Evolutionary conservation across 2,888 invertebrate species (phyloP).

Genomic region (Brenthis daphne): DNA sequence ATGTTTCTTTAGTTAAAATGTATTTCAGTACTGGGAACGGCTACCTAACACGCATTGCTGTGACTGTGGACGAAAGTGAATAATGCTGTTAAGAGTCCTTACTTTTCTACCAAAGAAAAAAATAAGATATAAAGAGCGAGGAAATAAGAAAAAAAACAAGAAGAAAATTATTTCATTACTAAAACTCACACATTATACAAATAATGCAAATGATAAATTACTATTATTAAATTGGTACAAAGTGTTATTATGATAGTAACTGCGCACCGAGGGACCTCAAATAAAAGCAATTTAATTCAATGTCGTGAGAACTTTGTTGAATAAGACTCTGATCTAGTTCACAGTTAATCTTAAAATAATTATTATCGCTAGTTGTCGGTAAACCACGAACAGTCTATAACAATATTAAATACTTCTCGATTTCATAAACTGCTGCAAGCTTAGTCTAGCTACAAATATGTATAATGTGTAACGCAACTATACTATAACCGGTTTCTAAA

Average conservation of each 20-base stretch:
- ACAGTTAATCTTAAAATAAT: slow-evolving; percentile 70
- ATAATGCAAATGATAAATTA: no score
- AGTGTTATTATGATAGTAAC: slow-evolving; percentile 25
- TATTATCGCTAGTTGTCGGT: slow-evolving; percentile 59
- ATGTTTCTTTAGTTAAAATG: no score
- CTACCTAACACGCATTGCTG: no score
- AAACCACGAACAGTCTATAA: slow-evolving; percentile 49
- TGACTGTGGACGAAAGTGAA: no score
- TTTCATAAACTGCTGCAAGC: slow-evolving; percentile 17
- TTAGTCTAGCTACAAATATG: neutral
- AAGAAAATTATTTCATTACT: no score
- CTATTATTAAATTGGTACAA: slow-evolving; percentile 6
- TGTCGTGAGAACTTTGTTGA: slow-evolving; percentile 75
- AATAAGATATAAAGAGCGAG: no score
- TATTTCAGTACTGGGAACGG: no score
- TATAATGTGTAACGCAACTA: neutral
- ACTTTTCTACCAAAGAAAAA: no score
- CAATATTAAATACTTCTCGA: neutral
- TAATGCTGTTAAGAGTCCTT: no score
- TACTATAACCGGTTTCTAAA: neutral
- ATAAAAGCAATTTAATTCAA: slow-evolving; percentile 76
- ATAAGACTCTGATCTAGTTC: slow-evolving; percentile 74
- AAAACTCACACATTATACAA: no score
- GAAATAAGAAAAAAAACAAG: no score
- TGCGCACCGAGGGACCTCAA: slow-evolving; percentile 47